Percentiles rank a stretch among this genome's conserved stretches.
Evolutionary conservation across 2,113 vertebrate species (phyloP).

Genomic region (Herpetotheres cachinnans): DNA sequence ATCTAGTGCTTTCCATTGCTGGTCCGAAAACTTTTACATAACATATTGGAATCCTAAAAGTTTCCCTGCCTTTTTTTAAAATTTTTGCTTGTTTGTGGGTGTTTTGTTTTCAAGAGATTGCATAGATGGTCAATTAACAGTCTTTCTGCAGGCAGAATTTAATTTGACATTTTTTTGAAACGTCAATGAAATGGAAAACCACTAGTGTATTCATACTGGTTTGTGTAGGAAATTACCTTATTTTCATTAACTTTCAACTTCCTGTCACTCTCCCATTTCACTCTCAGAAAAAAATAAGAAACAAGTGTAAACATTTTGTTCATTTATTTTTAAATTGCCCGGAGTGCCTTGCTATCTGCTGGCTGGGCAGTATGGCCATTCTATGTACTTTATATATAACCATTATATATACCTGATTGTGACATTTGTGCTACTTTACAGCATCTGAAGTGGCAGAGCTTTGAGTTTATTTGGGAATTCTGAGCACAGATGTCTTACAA

Average conservation of each 20-base stretch:
- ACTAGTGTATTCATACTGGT: background rate
- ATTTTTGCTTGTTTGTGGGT: rapidly evolving
- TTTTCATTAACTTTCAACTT: background rate
- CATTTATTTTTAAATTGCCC: background rate
- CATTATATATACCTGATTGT: background rate
- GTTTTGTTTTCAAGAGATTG: background rate
- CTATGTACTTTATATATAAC: background rate
- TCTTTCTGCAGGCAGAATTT: background rate
- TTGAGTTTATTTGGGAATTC: background rate
- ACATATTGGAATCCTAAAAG: background rate
- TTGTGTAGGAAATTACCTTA: background rate
- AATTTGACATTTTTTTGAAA: background rate
- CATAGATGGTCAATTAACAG: background rate
- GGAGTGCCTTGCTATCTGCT: background rate
- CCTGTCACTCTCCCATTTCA: background rate
- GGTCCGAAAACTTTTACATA: background rate
- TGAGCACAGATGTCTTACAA: background rate
- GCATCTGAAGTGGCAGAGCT: background rate
- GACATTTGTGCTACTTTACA: background rate
- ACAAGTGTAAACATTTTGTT: background rate
- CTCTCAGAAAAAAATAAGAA: background rate
- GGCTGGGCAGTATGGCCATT: background rate
- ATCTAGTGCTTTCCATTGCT: background rate
- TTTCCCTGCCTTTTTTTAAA: background rate
- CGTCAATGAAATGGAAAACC: background rate